Conservation (phyloP, 64 coral and sea anemone species). For the Orbicella faveolata region DNA sequence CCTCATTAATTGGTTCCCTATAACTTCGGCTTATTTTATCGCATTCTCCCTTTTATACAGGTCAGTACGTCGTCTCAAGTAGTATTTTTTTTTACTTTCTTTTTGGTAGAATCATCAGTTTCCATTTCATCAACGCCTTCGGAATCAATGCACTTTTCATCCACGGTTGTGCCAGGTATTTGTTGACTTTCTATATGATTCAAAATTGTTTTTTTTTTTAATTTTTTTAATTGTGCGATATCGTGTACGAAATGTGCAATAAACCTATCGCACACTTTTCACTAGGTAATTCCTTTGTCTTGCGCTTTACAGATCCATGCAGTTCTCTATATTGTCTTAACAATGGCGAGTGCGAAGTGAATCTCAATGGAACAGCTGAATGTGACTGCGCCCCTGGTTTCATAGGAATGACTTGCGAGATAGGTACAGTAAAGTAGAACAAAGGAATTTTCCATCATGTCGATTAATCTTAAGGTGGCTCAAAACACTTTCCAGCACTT, state of each 20-base stretch:
- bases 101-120: neutral
- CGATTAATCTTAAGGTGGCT: no score
- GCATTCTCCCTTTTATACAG: no score
- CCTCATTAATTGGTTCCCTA: no score
- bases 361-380: neutral
- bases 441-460: no score
- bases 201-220: neutral
- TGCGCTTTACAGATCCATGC: neutral
- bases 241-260: no score
- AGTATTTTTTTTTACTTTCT: neutral
- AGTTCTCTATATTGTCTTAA: neutral
- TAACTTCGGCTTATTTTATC: no score
- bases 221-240: neutral
- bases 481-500: no score
- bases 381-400: slow-evolving; percentile 1
- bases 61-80: neutral
- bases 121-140: neutral
- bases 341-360: neutral
- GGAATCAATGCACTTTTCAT: neutral
- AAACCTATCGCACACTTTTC: no score
- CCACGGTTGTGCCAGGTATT: neutral
- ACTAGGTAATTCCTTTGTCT: neutral
- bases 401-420: neutral
- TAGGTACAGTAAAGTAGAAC: neutral
- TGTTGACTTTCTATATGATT: neutral